A percentile compares a stretch with the other conserved stretches of the same genome.
These are phyloP conservation scores for Petrophora chlorosata DNA, from an alignment of 2,888 invertebrate genomes.

Conservation along the genomic window DNA sequence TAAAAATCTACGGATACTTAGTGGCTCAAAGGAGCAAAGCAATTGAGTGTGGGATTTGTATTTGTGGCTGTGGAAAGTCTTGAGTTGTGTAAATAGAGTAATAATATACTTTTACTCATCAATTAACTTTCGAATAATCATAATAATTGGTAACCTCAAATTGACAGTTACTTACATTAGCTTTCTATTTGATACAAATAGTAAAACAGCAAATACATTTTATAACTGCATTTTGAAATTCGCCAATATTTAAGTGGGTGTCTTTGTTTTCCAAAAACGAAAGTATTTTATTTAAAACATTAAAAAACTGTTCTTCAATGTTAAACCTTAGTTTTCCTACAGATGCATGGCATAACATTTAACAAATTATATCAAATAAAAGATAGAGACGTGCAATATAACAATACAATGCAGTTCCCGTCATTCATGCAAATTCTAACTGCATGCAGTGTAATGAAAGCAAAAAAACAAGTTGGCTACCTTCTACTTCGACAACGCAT, in stretches of 20 bases:
- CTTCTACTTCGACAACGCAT: slow-evolving; percentile 91
- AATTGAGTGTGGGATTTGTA: no score
- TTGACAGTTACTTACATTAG: no score
- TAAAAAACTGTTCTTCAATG: slow-evolving; percentile 28
- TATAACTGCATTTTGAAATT: no score
- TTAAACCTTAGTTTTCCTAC: slow-evolving; percentile 47
- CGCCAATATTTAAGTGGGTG: no score
- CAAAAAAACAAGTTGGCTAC: slow-evolving; percentile 70
- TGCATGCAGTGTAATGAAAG: slow-evolving; percentile 49
- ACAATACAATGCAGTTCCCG: slow-evolving; percentile 29
- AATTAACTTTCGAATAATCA: no score
- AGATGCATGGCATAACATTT: slow-evolving; percentile 69
- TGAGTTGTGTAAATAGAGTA: no score
- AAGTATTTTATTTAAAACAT: no score
- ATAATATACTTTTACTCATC: no score
- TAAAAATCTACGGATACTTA: not conserved
- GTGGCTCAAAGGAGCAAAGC: not conserved
- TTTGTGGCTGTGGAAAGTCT: no score
- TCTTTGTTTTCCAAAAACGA: not conserved
- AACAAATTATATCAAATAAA: slow-evolving; percentile 2
- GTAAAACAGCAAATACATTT: no score
- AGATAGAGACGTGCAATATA: slow-evolving; percentile 36
- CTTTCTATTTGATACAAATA: no score
- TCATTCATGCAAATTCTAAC: slow-evolving; percentile 48
- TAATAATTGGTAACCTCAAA: no score